Base-by-base conservation (phyloP, 2,797 vertebrate species). In the Hylomyscus alleni region DNA sequence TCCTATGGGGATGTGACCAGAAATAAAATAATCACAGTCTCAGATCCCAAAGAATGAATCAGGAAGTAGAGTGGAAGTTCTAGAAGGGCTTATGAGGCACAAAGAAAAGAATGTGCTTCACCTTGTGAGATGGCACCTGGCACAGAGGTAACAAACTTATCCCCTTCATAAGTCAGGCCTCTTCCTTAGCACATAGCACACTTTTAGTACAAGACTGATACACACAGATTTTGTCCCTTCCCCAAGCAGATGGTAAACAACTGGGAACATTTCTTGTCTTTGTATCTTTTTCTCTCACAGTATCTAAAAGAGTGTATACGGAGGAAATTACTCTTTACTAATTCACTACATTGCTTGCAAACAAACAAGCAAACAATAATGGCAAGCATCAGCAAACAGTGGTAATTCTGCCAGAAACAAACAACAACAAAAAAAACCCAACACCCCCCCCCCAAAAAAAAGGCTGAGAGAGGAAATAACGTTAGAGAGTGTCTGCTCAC, bases 281-380 rank as follows among this genome's bases (percentile, higher is more conserved):
- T 91, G 31, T 80, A 58, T 91, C 5, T 4, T 47, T 54, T 31
- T 54, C 17, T 89, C 62, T 97, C 60, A 85, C 1, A 89, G n/a
- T 60, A 60, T 31, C 34, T 82, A 85, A 95, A n/a, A 62, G 24
- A 77, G 19, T 44, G 0, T 58, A 34, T 1, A 73, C 1, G 17
- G 40, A 82, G 29, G 31, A 52, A 87, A 31, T 95, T 93, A 37
- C 72, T 65, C 77, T 67, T 87, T 91, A 80, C n/a, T 82, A 94
- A 34, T 5, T 80, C n/a, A 84, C 40, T 80, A 65, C 60, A 89
- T 94, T 92, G 9, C 22, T 10, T 22, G 1, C 29, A 67, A 67
- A n/a, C 31, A 20, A 54, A 78, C 47, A 78, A 78, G 50, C 47
- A 90, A 93, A 91, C 17, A 69, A 50, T 34, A 76, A 24, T 3